Evolutionary conservation across 2,888 invertebrate genomes (phyloP).

Genomic region (Drosophila vallismaia): DNA sequence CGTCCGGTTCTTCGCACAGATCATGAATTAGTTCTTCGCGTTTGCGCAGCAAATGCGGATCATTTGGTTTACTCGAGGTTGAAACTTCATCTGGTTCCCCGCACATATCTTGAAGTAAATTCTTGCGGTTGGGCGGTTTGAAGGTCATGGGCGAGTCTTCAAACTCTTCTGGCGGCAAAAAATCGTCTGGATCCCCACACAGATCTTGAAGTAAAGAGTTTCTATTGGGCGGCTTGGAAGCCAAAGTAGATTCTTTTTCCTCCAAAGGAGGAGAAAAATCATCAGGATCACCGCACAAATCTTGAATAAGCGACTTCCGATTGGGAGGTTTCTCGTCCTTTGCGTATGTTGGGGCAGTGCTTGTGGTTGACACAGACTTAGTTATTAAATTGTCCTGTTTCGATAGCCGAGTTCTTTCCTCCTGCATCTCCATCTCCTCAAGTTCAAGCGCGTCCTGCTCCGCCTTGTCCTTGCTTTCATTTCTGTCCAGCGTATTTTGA

Average conservation of each 20-base stretch:
- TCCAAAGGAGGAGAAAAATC: neutral
- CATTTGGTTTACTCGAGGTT: neutral
- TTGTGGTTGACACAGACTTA: neutral
- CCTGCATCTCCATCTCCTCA: slow-evolving; percentile 72
- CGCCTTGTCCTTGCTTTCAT: slow-evolving; percentile 54
- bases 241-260: neutral
- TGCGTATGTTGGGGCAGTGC: neutral
- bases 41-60: slow-evolving; percentile 20
- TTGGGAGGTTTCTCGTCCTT: slow-evolving; percentile 7
- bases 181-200: slow-evolving; percentile 27
- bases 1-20: slow-evolving; percentile 67
- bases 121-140: slow-evolving; percentile 1
- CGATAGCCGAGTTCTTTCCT: slow-evolving; percentile 48
- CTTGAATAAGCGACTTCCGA: neutral
- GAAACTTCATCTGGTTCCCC: slow-evolving; percentile 23
- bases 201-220: slow-evolving; percentile 15
- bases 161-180: neutral
- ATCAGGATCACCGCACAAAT: slow-evolving; percentile 11
- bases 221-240: slow-evolving; percentile 1
- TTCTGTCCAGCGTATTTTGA: slow-evolving; percentile 73
- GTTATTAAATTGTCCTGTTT: neutral
- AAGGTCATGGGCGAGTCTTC: neutral
- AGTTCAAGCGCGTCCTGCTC: slow-evolving; percentile 66
- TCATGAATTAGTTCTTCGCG: slow-evolving; percentile 63
- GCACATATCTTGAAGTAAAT: slow-evolving; percentile 20